Evolutionary conservation across 2,113 vertebrate species (phyloP).

Genomic region (Thymallus thymallus): DNA sequence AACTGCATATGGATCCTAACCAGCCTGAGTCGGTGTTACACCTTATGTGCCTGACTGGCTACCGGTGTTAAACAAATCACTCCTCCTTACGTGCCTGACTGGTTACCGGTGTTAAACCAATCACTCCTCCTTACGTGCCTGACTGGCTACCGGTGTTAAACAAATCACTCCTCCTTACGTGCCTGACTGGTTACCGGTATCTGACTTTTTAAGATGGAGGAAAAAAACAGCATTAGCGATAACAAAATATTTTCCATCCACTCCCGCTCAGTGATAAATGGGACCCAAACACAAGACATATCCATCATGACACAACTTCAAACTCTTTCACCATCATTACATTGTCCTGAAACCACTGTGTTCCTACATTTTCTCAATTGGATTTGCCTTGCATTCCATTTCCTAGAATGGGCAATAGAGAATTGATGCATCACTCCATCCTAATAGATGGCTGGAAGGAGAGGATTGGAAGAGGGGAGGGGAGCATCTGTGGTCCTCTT

Average conservation of each 20-base stretch:
- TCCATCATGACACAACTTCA: slow-evolving; percentile 26
- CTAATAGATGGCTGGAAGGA: background rate
- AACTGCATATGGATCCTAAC: too few species aligned
- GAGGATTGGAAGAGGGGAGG: background rate
- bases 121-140: too few species aligned
- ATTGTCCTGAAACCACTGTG: background rate
- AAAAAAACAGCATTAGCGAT: slow-evolving; percentile 7
- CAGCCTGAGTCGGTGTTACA: too few species aligned
- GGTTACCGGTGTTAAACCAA: too few species aligned
- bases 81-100: too few species aligned
- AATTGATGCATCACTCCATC: slow-evolving; percentile 5
- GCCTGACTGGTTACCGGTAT: background rate
- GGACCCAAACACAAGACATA: slow-evolving; percentile 3
- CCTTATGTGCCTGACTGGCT: too few species aligned
- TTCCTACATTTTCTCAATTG: slow-evolving; percentile 38
- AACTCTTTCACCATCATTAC: background rate
- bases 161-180: background rate
- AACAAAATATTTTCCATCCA: background rate
- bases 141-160: too few species aligned
- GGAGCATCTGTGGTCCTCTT: background rate
- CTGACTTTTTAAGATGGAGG: slow-evolving; percentile 13
- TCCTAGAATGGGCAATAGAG: slow-evolving; percentile 10
- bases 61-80: slow-evolving; percentile 8
- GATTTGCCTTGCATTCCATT: slow-evolving; percentile 48
- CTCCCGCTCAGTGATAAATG: slow-evolving; percentile 24